A percentile compares a stretch with the other conserved stretches of the same genome.
Conservation (phyloP, 2,113 vertebrate species). For the Numenius arquata region DNA sequence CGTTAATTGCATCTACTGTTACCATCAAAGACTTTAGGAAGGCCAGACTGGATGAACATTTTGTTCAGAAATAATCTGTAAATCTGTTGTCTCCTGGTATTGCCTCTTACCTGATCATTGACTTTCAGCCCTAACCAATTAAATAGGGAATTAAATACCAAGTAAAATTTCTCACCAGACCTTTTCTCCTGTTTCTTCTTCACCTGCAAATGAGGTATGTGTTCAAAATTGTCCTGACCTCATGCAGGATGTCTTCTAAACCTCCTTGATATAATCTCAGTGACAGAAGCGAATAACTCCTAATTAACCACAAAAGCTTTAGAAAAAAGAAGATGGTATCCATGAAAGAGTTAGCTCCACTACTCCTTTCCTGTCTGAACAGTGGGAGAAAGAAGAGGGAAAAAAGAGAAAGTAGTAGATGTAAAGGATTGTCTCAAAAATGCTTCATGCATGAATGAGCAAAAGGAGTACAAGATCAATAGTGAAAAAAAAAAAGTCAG, state of each 20-base stretch:
- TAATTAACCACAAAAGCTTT: background rate
- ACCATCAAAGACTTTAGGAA: background rate
- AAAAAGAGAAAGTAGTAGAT: background rate
- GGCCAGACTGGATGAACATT: background rate
- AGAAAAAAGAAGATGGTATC: background rate
- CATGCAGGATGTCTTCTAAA: background rate
- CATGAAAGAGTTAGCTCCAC: background rate
- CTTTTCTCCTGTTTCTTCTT: background rate
- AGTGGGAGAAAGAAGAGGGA: background rate
- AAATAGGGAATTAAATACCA: background rate
- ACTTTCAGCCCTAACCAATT: background rate
- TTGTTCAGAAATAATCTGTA: background rate
- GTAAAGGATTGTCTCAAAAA: background rate
- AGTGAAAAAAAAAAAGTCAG: background rate
- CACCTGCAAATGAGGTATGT: background rate
- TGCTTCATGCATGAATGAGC: background rate
- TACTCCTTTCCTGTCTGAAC: background rate
- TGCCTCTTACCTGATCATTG: background rate
- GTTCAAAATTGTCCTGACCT: background rate
- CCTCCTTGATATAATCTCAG: background rate
- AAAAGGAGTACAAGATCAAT: background rate
- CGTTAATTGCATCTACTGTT: background rate
- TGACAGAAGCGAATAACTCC: background rate
- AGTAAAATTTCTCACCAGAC: background rate
- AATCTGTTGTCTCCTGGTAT: background rate